A percentile compares a stretch with the other conserved stretches of the same genome.
phyloP scores from a whole-genome alignment of 2,888 invertebrate genomes.

The Sesamia inferens region DNA sequence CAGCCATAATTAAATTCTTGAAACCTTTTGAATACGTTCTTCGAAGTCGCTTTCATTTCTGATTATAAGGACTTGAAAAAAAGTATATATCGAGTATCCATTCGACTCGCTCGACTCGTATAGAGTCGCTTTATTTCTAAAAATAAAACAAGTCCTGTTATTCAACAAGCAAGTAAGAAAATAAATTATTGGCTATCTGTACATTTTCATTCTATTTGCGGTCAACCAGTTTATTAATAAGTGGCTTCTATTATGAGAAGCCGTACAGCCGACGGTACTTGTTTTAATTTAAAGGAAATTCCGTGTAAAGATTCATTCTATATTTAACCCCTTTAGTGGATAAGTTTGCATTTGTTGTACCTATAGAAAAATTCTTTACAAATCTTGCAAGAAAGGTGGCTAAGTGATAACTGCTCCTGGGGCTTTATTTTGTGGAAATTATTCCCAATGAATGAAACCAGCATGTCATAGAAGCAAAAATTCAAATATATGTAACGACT shows the following conservation, averaged over 20 bases:
- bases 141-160: constrained; percentile 25
- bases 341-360: neutral
- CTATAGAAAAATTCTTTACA: too few relatives aligned
- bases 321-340: neutral
- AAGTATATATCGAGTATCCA: constrained; percentile 45
- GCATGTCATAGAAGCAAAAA: neutral
- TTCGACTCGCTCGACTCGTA: constrained; percentile 42
- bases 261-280: too few relatives aligned
- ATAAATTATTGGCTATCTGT: neutral
- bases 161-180: constrained; percentile 7
- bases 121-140: constrained; percentile 19
- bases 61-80: constrained; percentile 66
- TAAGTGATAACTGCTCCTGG: neutral
- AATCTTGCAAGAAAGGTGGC: neutral
- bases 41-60: constrained; percentile 66
- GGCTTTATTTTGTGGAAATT: too few relatives aligned
- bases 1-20: constrained; percentile 73
- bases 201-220: neutral
- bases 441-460: neutral
- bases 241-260: neutral
- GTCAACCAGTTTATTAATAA: neutral
- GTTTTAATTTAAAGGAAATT: too few relatives aligned
- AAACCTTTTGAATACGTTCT: constrained; percentile 65
- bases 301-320: neutral
- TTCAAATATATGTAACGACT: neutral